Evolutionary conservation across 2,113 vertebrate genomes (phyloP).

Genomic region (Rutilus rutilus): DNA sequence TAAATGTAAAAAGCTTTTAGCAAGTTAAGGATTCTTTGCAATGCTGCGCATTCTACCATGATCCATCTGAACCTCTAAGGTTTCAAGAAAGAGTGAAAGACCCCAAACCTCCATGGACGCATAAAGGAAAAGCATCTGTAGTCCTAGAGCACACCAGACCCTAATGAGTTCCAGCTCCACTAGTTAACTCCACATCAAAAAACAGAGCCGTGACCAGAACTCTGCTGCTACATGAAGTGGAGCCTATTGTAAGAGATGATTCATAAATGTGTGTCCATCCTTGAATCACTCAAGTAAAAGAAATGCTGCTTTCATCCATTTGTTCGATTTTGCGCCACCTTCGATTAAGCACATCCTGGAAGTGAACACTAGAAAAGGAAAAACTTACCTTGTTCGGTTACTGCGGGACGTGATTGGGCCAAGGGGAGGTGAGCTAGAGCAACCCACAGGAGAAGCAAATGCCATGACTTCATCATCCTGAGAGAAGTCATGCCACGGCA

Average conservation of each 20-base stretch:
- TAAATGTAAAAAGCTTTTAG: not conserved
- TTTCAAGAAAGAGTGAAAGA: slow-evolving; percentile 26
- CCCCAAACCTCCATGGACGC: slow-evolving; percentile 24
- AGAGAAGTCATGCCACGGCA: slow-evolving; percentile 13
- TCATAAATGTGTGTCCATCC: not conserved
- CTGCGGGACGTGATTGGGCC: slow-evolving; percentile 35
- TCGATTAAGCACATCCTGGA: not conserved
- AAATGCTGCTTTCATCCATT: not conserved
- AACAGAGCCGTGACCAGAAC: slow-evolving; percentile 13
- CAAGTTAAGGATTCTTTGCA: not conserved
- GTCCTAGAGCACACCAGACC: slow-evolving; percentile 20
- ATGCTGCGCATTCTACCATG: not conserved
- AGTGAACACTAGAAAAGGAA: not conserved
- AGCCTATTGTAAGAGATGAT: not conserved
- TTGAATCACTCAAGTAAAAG: not conserved
- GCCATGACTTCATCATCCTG: slow-evolving; percentile 44
- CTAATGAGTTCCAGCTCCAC: slow-evolving; percentile 48
- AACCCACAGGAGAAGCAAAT: slow-evolving; percentile 44
- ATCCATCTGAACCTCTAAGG: slow-evolving; percentile 3
- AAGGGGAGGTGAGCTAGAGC: slow-evolving; percentile 26
- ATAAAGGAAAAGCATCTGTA: slow-evolving; percentile 46
- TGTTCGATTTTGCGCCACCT: not conserved
- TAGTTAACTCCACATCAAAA: slow-evolving; percentile 44
- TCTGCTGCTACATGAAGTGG: not conserved
- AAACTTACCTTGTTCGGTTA: slow-evolving; percentile 51